phyloP scores from a whole-genome alignment of 2,888 invertebrate genomes.

The Gibbula magus region DNA sequence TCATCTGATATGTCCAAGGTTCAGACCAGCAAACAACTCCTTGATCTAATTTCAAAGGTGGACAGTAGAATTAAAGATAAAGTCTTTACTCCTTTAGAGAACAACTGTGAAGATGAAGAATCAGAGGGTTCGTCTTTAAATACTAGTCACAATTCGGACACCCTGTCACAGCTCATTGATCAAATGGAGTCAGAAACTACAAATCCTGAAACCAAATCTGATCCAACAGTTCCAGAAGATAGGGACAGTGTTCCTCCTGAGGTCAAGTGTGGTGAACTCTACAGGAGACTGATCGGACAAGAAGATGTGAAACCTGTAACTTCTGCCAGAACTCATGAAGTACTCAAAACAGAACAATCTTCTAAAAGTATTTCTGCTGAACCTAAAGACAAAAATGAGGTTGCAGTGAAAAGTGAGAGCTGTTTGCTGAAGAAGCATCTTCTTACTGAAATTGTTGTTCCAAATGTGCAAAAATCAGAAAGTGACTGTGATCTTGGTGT shows the following conservation, averaged over 20 bases:
- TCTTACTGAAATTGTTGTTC: background rate
- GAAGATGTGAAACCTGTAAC: background rate
- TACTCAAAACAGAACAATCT: background rate
- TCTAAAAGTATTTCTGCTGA: background rate
- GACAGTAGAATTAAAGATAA: conserved; percentile 8
- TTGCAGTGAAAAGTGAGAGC: background rate
- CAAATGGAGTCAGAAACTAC: background rate
- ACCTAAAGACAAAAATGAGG: background rate
- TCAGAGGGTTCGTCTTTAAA: background rate
- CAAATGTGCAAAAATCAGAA: background rate
- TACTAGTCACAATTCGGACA: background rate
- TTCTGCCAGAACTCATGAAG: too few species aligned
- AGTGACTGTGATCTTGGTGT: background rate
- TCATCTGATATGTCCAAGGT: background rate
- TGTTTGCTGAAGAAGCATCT: background rate
- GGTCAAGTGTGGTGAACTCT: background rate
- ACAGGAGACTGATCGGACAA: background rate
- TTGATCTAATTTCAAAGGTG: conserved; percentile 26
- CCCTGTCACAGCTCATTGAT: background rate
- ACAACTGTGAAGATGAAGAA: background rate
- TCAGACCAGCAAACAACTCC: background rate
- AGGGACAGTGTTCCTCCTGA: background rate
- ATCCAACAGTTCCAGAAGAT: conserved; percentile 25
- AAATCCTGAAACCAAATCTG: background rate
- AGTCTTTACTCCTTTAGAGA: background rate